Evolutionary conservation across 2,113 vertebrate genomes (phyloP), one percentile per base, ranked within the genome.

Genomic region (Centropus unirufus): DNA sequence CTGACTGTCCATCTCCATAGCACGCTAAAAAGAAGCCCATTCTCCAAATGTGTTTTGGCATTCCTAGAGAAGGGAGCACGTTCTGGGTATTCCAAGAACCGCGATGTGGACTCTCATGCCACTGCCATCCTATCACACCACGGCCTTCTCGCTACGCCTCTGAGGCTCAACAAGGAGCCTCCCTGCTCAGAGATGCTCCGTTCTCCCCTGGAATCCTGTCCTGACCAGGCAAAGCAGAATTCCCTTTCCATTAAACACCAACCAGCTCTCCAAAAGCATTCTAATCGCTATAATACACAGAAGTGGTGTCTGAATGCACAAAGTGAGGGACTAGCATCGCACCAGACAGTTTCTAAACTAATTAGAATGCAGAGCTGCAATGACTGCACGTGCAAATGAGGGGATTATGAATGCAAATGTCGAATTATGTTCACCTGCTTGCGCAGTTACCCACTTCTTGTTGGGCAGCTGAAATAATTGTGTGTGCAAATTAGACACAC

Each of bases 401-500:
- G 70, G 19, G 54, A 75, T 95, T 93, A 84, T 2, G 1, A 75
- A 89, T 85, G 81, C 94, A 95, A 95, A 85, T 0, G 0, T 77
- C 88, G 94, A 94, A 92, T 93, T 92, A 29, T 12, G 2, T 42
- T 94, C 95, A 96, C 88, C 92, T 93, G 87, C 79, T 92, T 30
- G 78, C 62, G 90, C 85, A 85, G 78, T 40, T 81, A 40, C 69
- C 47, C 36, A 0, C 54, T 70, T 27, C 74, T 15, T 42, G 49
- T 7, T 42, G 89, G 94, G 62, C 87, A 92, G 69, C n/a, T 47
- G 61, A 54, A 57, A 78, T 85, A 85, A 61, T 1, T 54, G 83
- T 1, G 74, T 34, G 89, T 61, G 91, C 84, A 85, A 91, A 82
- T 82, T 57, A 84, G 76, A 44, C 49, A 7, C 46, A 8, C 62